Percentiles rank a stretch among this genome's conserved stretches.
phyloP scores from a whole-genome alignment of 2,797 vertebrate genomes.

The Balearica regulorum region DNA sequence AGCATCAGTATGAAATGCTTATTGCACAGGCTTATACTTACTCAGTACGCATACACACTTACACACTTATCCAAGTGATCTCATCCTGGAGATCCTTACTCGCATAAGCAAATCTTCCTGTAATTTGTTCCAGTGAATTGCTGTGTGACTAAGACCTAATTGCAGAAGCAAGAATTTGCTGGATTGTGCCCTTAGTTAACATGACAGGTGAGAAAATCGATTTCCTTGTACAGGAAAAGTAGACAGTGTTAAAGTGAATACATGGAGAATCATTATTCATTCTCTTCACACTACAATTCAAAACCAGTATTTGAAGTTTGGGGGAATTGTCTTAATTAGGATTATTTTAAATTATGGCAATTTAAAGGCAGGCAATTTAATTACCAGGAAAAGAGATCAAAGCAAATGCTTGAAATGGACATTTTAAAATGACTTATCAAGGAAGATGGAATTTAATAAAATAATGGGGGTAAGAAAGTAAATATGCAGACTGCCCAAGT shows the following conservation, averaged over 20 bases:
- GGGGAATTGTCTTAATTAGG: constrained; percentile 53
- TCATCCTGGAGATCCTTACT: not conserved
- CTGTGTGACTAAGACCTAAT: not conserved
- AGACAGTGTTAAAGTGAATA: constrained; percentile 34
- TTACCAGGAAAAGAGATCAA: constrained; percentile 59
- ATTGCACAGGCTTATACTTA: not conserved
- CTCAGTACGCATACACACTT: not conserved
- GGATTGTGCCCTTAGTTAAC: constrained; percentile 28
- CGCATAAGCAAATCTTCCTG: not conserved
- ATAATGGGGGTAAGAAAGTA: not conserved
- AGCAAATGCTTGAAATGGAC: constrained; percentile 43
- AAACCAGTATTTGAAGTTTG: constrained; percentile 55
- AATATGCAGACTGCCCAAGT: not conserved
- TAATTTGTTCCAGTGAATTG: constrained; percentile 1
- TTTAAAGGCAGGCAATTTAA: constrained; percentile 54
- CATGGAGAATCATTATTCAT: constrained; percentile 21
- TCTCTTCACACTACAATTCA: constrained; percentile 38
- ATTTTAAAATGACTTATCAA: constrained; percentile 40
- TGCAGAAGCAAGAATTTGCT: not conserved
- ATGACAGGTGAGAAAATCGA: constrained; percentile 54
- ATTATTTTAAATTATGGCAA: constrained; percentile 49
- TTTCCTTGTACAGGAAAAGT: constrained; percentile 17
- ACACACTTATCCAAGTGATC: not conserved
- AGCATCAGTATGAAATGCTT: not conserved
- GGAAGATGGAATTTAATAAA: constrained; percentile 43